Base-by-base conservation (phyloP, 1,140 invertebrate genomes). In the Tigriopus japonicus region DNA sequence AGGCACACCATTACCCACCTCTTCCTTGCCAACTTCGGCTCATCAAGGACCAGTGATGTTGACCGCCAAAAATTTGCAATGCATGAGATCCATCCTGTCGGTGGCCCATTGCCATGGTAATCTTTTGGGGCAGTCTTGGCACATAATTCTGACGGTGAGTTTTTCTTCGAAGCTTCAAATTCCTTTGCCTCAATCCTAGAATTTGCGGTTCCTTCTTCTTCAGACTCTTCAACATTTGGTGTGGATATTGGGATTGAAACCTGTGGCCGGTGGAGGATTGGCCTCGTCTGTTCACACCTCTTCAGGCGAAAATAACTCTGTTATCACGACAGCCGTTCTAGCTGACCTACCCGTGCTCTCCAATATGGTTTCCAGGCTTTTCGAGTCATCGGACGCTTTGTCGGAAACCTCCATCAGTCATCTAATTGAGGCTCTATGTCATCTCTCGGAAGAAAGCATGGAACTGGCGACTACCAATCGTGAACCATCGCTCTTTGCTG, bases 1-100 rank as follows among this genome's bases (percentile, higher is more conserved):
- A 49, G 91, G 91, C 13, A 94, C 90, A 6, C 85, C 91, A 21
- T 70, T 95, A 62, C 85, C 87, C 1, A 88, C 87, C 42, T 80
- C 86, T 52, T 83, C 86, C 13, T 71, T 77, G 13, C 66, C 72
- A 24, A 78, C 80, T 71, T 79, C 80, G 42, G 81, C 84, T 19
- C 85, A 87, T 69, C 86, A 89, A 72, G 86, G 86, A n/a, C 87
- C 87, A n/a, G 93, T 98, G 40, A 93, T 97, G 88, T 76, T 98
- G 66, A 98, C 93, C 6, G 86, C 91, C 0, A 94, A 97, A 68
- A 98, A 98, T 78, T 77, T 98, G 19, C 88, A 96, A 66, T 94
- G 91, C 43, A 94, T 97, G 83, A 78, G 90, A 64, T 83, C 92
- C 6, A 73, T 98, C 28, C 74, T 98, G 14, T 80, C 81, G 63